Evolutionary conservation across 2,113 vertebrate genomes (phyloP).

Genomic region (Thermophis baileyi): DNA sequence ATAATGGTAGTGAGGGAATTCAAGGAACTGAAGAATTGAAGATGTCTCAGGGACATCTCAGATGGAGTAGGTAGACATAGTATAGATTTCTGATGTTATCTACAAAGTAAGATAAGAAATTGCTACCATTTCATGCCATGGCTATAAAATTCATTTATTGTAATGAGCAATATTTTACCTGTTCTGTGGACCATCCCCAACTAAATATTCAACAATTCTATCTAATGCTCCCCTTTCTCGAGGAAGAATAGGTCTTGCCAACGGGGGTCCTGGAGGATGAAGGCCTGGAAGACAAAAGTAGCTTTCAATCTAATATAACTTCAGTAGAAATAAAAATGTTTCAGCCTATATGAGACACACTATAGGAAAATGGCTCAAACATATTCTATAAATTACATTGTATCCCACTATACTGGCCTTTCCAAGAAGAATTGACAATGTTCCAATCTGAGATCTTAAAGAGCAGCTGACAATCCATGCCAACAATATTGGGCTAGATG

Average conservation of each 20-base stretch:
- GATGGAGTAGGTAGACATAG: background rate
- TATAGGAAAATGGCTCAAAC: background rate
- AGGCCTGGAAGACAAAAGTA: constrained; percentile 73
- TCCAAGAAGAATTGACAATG: background rate
- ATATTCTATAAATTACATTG: background rate
- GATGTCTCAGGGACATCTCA: background rate
- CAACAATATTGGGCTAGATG: background rate
- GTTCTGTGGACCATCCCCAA: constrained; percentile 97
- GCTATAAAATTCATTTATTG: constrained; percentile 25
- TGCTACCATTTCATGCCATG: background rate
- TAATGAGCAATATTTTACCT: constrained; percentile 71
- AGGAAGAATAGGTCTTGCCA: constrained; percentile 91
- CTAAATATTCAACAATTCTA: constrained; percentile 94
- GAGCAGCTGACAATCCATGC: background rate
- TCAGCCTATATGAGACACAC: background rate
- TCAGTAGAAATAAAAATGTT: background rate
- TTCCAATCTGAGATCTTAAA: background rate
- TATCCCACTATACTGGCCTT: background rate
- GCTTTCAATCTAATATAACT: background rate
- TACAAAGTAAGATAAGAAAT: background rate
- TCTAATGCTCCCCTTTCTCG: constrained; percentile 89
- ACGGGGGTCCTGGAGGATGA: constrained; percentile 94
- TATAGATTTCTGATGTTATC: background rate
- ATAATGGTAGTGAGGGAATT: background rate
- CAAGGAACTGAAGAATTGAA: background rate